These are phyloP conservation scores for Caprella mutica DNA, from an alignment of 2,888 invertebrate genomes.

Conservation along the genomic window DNA sequence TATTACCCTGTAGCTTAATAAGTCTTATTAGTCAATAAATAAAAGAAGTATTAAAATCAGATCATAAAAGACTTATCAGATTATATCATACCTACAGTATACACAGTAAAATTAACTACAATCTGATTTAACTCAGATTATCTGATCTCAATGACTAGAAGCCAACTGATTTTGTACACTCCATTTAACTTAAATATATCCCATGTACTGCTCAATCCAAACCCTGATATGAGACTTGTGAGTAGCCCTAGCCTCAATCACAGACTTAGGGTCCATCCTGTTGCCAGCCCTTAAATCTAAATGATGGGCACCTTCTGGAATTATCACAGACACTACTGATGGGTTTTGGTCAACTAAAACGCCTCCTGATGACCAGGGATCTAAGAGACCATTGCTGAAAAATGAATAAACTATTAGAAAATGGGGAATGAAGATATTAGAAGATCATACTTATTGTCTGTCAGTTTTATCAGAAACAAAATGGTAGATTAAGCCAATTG, in stretches of 20 bases:
- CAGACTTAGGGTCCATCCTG: constrained; percentile 54
- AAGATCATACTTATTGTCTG: neutral
- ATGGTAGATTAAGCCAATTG: too few relatives aligned
- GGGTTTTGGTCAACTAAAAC: constrained; percentile 57
- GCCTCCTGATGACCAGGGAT: constrained; percentile 81
- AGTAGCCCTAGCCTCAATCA: constrained; percentile 50
- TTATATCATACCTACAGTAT: too few relatives aligned
- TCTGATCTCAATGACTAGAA: too few relatives aligned
- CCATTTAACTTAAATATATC: too few relatives aligned
- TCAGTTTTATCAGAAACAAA: too few relatives aligned
- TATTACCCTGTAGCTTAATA: too few relatives aligned
- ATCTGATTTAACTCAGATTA: too few relatives aligned
- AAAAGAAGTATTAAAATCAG: too few relatives aligned
- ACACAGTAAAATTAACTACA: too few relatives aligned
- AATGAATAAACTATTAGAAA: neutral
- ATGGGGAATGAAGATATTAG: neutral
- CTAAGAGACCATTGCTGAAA: constrained; percentile 66
- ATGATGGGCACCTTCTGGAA: constrained; percentile 76
- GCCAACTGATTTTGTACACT: too few relatives aligned
- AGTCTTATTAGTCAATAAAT: too few relatives aligned
- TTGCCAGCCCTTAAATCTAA: constrained; percentile 61
- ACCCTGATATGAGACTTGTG: constrained; percentile 51
- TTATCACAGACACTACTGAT: constrained; percentile 55
- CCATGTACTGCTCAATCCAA: constrained; percentile 46
- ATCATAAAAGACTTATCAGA: too few relatives aligned